A percentile compares a stretch with the other conserved stretches of the same genome.
Conservation (phyloP, 2,888 invertebrate species). For the Nemapogon koenigi region DNA sequence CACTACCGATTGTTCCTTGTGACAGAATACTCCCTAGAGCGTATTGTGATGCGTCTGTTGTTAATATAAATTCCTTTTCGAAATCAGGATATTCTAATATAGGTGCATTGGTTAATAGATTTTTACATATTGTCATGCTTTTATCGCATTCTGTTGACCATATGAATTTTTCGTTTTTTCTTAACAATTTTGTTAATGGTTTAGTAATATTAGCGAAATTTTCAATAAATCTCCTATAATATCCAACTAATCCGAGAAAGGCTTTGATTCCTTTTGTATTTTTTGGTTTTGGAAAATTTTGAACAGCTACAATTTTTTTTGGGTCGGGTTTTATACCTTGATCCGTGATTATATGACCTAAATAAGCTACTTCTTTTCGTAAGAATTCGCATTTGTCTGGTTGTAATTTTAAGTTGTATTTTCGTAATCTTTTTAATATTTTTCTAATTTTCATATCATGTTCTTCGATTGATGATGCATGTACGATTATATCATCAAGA, state of each 20-base stretch:
- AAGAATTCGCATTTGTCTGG: slow-evolving; percentile 29
- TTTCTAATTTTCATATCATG: slow-evolving; percentile 22
- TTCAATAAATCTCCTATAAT: slow-evolving; percentile 24
- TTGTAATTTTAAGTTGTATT: slow-evolving; percentile 22
- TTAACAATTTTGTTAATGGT: slow-evolving; percentile 19
- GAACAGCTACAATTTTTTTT: slow-evolving; percentile 21
- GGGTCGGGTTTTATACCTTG: slow-evolving; percentile 31
- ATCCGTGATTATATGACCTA: slow-evolving; percentile 29
- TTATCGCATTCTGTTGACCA: too few relatives aligned
- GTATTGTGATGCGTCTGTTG: slow-evolving; percentile 21
- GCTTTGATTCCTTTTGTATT: slow-evolving; percentile 24
- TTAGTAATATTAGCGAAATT: slow-evolving; percentile 22
- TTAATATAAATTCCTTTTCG: slow-evolving; percentile 21
- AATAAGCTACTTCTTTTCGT: slow-evolving; percentile 25
- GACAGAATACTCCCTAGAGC: slow-evolving; percentile 18
- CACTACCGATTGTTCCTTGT: slow-evolving; percentile 17
- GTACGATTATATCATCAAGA: slow-evolving; percentile 24
- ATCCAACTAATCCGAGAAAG: slow-evolving; percentile 24
- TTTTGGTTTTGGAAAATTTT: slow-evolving; percentile 23
- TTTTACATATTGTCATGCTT: slow-evolving; percentile 17
- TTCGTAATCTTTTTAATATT: slow-evolving; percentile 22
- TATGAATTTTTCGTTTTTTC: too few relatives aligned
- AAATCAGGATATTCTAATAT: slow-evolving; percentile 22
- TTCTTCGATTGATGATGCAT: slow-evolving; percentile 22
- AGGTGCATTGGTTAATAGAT: slow-evolving; percentile 18